Conservation (phyloP, 2,797 vertebrate genomes). For the Gambusia yucatana region DNA sequence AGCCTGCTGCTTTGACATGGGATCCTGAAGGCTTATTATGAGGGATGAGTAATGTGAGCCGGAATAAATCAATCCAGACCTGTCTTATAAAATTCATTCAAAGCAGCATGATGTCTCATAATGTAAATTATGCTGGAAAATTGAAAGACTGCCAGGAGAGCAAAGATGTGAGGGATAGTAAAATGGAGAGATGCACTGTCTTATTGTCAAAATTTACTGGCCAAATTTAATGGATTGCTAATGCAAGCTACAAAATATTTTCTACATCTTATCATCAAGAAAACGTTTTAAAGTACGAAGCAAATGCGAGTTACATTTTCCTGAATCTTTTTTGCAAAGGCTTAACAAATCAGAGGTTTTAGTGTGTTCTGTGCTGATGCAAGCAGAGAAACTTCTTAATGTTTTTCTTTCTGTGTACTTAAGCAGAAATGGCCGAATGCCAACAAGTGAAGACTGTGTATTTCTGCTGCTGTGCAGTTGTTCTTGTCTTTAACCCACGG, state of each 20-base stretch:
- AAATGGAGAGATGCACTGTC: not conserved
- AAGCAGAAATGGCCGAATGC: conserved; percentile 46
- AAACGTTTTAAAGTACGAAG: not conserved
- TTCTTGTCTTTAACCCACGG: conserved; percentile 77
- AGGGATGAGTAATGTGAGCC: conserved; percentile 54
- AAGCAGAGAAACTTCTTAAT: conserved; percentile 1
- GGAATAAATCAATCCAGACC: conserved; percentile 50
- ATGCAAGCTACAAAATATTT: not conserved
- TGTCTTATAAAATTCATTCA: conserved; percentile 37
- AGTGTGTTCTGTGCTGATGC: not conserved
- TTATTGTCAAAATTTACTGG: not conserved
- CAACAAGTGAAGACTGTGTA: conserved; percentile 45
- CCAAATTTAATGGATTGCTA: not conserved
- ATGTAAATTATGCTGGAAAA: conserved; percentile 30
- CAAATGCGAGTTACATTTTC: not conserved
- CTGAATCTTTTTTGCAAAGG: not conserved
- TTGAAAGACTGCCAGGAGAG: not conserved
- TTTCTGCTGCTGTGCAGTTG: conserved; percentile 70
- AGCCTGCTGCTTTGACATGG: conserved; percentile 66
- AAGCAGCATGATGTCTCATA: conserved; percentile 30
- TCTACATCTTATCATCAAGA: not conserved
- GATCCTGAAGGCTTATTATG: conserved; percentile 53
- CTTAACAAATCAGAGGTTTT: not conserved
- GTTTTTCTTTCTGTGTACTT: conserved; percentile 24
- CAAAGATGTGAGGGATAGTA: not conserved